Conservation (phyloP, 2,113 vertebrate species). For the Pedionomus torquatus region DNA sequence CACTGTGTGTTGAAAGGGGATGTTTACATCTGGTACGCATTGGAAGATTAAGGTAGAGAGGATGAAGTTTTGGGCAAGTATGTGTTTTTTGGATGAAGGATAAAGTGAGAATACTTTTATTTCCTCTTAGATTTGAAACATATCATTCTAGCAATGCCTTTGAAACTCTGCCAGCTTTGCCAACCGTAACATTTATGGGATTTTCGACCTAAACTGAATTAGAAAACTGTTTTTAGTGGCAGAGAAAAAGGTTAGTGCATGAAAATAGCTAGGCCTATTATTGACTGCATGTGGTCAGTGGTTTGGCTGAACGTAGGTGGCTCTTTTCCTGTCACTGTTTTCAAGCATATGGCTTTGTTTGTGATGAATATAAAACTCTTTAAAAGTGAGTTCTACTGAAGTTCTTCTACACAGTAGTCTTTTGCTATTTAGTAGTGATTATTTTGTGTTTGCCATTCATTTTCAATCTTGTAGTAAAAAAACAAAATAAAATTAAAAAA, state of each 20-base stretch:
- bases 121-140: slow-evolving; percentile 65
- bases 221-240: slow-evolving; percentile 72
- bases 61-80: slow-evolving; percentile 50
- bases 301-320: slow-evolving; percentile 69
- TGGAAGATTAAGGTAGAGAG: slow-evolving; percentile 60
- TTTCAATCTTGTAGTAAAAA: slow-evolving; percentile 9
- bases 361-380: slow-evolving; percentile 41
- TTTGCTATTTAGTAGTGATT: slow-evolving; percentile 14
- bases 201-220: slow-evolving; percentile 67
- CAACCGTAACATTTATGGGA: slow-evolving; percentile 54
- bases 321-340: slow-evolving; percentile 72
- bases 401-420: slow-evolving; percentile 22
- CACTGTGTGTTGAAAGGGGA: slow-evolving; percentile 1
- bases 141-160: slow-evolving; percentile 68
- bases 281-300: slow-evolving; percentile 73
- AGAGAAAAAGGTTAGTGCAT: slow-evolving; percentile 70
- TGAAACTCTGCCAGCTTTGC: slow-evolving; percentile 66
- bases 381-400: slow-evolving; percentile 39
- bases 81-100: slow-evolving; percentile 62
- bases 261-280: slow-evolving; percentile 74
- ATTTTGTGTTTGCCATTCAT: background rate
- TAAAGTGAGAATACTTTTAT: slow-evolving; percentile 64
- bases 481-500: background rate
- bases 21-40: slow-evolving; percentile 59
- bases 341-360: slow-evolving; percentile 65